Conservation (phyloP, 2,113 vertebrate genomes). For the Martes martes region DNA sequence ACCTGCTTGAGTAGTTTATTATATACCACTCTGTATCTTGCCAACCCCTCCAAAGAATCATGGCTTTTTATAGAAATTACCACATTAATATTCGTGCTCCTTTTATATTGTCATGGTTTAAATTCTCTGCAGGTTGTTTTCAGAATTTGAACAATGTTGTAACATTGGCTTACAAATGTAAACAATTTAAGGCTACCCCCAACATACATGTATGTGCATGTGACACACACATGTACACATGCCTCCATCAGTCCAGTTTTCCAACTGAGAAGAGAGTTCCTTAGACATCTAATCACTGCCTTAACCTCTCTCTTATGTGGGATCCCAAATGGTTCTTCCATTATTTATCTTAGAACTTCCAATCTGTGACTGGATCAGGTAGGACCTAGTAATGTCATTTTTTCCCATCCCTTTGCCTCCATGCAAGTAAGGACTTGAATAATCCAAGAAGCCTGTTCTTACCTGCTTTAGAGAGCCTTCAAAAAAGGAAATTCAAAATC, state of each 20-base stretch:
- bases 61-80: background rate
- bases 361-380: background rate
- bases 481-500: background rate
- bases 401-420: background rate
- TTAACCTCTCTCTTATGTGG: background rate
- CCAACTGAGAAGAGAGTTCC: background rate
- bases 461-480: background rate
- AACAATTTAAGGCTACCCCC: background rate
- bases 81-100: background rate
- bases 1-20: conserved; percentile 61
- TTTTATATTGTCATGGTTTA: background rate
- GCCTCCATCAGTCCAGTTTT: background rate
- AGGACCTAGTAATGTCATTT: background rate
- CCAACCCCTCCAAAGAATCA: background rate
- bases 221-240: background rate
- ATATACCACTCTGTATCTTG: background rate
- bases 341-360: background rate
- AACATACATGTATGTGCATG: background rate
- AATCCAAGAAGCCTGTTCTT: background rate
- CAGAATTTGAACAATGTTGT: background rate
- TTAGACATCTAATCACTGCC: background rate
- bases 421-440: background rate
- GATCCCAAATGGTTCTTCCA: background rate
- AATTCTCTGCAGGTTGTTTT: background rate
- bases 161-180: background rate